Evolutionary conservation across 2,113 vertebrate species (phyloP), one percentile per base, ranked within the genome.

Genomic region (Telmatochromis brichardi): DNA sequence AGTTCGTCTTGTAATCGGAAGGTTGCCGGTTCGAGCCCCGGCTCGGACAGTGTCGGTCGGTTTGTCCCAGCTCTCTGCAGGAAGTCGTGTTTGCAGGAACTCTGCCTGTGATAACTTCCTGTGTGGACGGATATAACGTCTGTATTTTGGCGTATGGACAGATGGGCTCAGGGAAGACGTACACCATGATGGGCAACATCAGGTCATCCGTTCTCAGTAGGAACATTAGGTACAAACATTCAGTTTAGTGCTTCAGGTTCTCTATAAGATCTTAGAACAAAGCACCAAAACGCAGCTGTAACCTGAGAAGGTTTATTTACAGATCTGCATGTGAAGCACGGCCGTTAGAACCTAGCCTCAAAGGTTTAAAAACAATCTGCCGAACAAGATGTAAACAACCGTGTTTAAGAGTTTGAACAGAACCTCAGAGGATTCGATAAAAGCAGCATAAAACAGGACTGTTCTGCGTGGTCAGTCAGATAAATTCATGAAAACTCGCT

Each of bases 81-180:
- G 95, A 96, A 57, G 90, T 94, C 6, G 91, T 96, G 68, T 96
- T 96, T 85, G 90, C 92, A 82, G 95, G 86, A 65, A 94, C 90
- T 14, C 82, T 94, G 13, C 94, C 95, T 0, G 83, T 96, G 26
- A 95, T 96, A 10, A 92, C 83, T 7, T 96, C 95, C 35, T 96
- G 96, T 71, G 93, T 93, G 19, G 96, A 94, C 5, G 94, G 96
- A 13, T 96, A 94, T 51, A 96, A 96, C 42, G 21, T 96, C 40
- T 96, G 95, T n/a, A 95, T 96, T 1, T 73, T 96, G 85, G 94
- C 95, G 3, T 96, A 96, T 31, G 1, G 58, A 63, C 28, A 42
- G 40, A 42, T 12, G 35, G 37, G 17, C 31, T 37, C 33, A 65
- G 33, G 60, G 17, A 65, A 28, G 26, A 28, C 1, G 0, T 65